A percentile compares a stretch with the other conserved stretches of the same genome.
Conservation (phyloP, 2,797 vertebrate genomes). For the Eupleurogrammus muticus region DNA sequence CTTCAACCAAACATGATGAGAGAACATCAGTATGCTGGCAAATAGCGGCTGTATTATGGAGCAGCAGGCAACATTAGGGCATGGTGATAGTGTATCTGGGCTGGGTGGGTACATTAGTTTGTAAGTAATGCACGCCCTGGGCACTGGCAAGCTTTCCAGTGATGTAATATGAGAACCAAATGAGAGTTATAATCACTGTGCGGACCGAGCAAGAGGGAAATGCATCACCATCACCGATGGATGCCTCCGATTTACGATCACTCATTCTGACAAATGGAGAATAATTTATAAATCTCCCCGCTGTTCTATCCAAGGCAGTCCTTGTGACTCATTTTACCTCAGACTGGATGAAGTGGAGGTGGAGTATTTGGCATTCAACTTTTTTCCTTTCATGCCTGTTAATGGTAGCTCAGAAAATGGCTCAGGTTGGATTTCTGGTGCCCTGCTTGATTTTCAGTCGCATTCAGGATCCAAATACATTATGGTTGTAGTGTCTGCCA, state of each 20-base stretch:
- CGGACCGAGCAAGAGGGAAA: constrained; percentile 40
- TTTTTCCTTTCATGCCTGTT: background rate
- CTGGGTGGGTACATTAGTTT: constrained; percentile 66
- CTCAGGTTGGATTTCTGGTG: constrained; percentile 13
- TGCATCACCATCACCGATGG: constrained; percentile 64
- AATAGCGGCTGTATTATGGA: constrained; percentile 63
- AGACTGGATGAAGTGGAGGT: constrained; percentile 10
- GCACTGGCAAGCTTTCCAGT: constrained; percentile 56
- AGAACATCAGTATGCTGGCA: constrained; percentile 53
- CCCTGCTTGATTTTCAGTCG: background rate
- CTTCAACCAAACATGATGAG: constrained; percentile 59
- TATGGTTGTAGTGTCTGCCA: background rate
- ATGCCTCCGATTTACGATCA: constrained; percentile 55
- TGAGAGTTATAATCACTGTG: constrained; percentile 70
- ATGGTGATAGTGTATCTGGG: constrained; percentile 49
- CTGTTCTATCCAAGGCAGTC: constrained; percentile 31
- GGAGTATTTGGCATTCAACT: constrained; percentile 10
- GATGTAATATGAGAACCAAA: constrained; percentile 71
- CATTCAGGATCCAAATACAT: background rate
- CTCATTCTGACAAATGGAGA: constrained; percentile 65
- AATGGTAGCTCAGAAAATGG: constrained; percentile 1
- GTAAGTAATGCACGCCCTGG: constrained; percentile 66
- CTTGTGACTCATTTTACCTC: constrained; percentile 21
- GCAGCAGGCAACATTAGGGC: constrained; percentile 58
- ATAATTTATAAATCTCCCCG: constrained; percentile 51